Conservation (phyloP, 2,888 invertebrate species). For the Physocephala rufipes region DNA sequence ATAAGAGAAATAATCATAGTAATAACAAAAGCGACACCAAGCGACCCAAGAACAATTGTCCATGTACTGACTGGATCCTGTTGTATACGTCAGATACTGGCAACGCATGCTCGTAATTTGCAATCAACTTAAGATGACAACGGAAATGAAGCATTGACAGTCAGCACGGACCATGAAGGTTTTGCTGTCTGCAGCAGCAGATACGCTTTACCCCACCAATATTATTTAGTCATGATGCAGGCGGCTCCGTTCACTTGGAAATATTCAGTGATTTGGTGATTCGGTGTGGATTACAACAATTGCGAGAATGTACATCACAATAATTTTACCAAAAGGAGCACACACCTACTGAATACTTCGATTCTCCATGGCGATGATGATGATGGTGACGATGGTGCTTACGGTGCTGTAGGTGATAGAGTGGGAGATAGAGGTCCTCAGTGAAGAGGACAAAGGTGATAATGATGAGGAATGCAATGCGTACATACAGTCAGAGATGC, state of each 20-base stretch:
- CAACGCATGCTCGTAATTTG: constrained; percentile 63
- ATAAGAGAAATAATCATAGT: constrained; percentile 36
- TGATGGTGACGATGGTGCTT: constrained; percentile 8
- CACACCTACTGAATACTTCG: not conserved
- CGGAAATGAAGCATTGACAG: constrained; percentile 64
- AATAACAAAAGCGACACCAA: constrained; percentile 31
- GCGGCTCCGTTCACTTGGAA: not conserved
- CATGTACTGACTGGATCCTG: constrained; percentile 8
- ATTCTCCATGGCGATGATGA: not conserved
- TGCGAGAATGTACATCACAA: constrained; percentile 28
- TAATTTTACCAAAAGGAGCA: constrained; percentile 21
- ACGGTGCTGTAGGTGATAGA: not conserved
- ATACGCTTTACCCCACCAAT: constrained; percentile 25
- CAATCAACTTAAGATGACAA: constrained; percentile 65
- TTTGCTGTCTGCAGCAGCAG: constrained; percentile 6
- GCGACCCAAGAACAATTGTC: constrained; percentile 42
- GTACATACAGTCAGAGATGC: no score
- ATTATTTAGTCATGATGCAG: constrained; percentile 19
- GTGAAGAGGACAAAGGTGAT: not conserved
- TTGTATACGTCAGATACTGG: constrained; percentile 43
- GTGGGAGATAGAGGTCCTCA: not conserved
- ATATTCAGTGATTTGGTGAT: not conserved
- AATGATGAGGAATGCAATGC: constrained; percentile 34
- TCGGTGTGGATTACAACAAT: constrained; percentile 37
- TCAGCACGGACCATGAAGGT: constrained; percentile 57